These are phyloP conservation scores for Thalpophila matura DNA, from an alignment of 2,888 invertebrate species.

Conservation along the genomic window DNA sequence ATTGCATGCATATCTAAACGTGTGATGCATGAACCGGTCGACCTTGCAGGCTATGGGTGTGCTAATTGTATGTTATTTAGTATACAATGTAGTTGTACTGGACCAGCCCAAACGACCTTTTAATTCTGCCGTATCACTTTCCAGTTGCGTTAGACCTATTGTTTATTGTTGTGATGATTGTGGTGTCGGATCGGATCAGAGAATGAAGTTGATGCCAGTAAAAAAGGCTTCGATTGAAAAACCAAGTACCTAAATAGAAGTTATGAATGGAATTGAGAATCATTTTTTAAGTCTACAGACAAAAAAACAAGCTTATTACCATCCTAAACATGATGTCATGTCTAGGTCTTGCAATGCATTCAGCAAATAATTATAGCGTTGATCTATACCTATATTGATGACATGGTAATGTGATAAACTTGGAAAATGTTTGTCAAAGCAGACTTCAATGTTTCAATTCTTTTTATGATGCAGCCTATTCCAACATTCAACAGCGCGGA, in stretches of 20 bases:
- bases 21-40: constrained; percentile 64
- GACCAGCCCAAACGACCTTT: constrained; percentile 49
- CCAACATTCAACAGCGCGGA: constrained; percentile 5
- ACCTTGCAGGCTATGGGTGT: constrained; percentile 68
- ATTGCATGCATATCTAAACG: constrained; percentile 50
- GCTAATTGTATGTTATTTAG: constrained; percentile 66
- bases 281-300: neutral
- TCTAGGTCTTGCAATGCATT: neutral
- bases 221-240: no score
- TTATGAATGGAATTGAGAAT: neutral
- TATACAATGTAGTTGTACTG: constrained; percentile 43
- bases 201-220: neutral
- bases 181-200: neutral
- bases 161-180: constrained; percentile 22
- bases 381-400: neutral
- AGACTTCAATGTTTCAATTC: no score
- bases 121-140: constrained; percentile 50
- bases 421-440: constrained; percentile 11
- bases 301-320: neutral
- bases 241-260: neutral
- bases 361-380: neutral
- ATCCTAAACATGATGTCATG: neutral
- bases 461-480: neutral
- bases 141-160: constrained; percentile 33
- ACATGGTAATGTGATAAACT: neutral